Conservation (phyloP, 1,140 invertebrate genomes). For the Drosophila nasuta region DNA sequence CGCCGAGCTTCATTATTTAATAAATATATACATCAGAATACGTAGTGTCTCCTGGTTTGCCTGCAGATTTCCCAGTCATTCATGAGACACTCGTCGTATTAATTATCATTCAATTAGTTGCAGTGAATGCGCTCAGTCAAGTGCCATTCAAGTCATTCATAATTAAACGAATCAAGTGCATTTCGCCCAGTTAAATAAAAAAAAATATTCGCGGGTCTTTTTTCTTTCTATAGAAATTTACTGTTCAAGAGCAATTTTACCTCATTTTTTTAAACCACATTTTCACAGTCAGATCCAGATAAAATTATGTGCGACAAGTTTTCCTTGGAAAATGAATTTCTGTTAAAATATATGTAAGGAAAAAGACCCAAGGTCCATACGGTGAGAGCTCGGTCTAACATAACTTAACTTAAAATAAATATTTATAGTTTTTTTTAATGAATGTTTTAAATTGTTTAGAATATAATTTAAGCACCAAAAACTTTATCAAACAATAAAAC, state of each 20-base stretch:
- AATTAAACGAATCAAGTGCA: slow-evolving; percentile 43
- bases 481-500: too few relatives aligned
- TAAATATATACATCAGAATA: too few relatives aligned
- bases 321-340: too few relatives aligned
- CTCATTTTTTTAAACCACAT: neutral
- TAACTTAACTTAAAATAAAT: too few relatives aligned
- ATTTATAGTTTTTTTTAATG: too few relatives aligned
- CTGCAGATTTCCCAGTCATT: neutral
- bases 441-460: too few relatives aligned
- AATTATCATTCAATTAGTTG: slow-evolving; percentile 79
- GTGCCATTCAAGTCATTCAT: slow-evolving; percentile 59
- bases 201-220: slow-evolving; percentile 1
- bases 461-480: too few relatives aligned
- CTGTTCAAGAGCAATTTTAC: neutral
- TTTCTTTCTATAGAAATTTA: neutral
- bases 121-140: slow-evolving; percentile 48
- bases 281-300: slow-evolving; percentile 7
- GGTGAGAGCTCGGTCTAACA: too few relatives aligned
- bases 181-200: slow-evolving; percentile 1
- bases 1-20: too few relatives aligned
- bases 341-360: too few relatives aligned
- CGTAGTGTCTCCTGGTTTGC: neutral
- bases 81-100: slow-evolving; percentile 46
- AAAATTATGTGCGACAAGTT: neutral
- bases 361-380: too few relatives aligned